Conservation (phyloP, 2,888 invertebrate species). For the Melipona beecheii region DNA sequence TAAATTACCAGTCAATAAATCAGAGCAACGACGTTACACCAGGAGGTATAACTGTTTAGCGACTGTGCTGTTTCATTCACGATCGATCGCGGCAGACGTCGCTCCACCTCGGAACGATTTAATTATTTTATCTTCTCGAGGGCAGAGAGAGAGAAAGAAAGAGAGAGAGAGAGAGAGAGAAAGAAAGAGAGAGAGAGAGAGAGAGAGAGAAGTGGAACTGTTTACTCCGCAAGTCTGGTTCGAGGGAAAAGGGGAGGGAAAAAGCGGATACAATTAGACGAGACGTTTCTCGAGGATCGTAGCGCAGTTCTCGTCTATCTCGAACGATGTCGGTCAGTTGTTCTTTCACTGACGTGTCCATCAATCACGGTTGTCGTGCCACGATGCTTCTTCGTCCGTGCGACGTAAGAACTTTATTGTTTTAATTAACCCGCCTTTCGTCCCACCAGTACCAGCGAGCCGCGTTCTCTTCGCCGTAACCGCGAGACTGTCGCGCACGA, state of each 20-base stretch:
- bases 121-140: conserved; percentile 55
- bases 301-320: conserved; percentile 32
- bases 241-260: not conserved
- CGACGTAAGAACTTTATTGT: conserved; percentile 62
- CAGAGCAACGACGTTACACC: not conserved
- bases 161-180: not conserved
- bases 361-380: conserved; percentile 48
- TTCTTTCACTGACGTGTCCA: conserved; percentile 56
- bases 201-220: conserved; percentile 30
- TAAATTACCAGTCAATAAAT: not conserved
- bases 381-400: conserved; percentile 36
- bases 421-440: conserved; percentile 58
- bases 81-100: not conserved
- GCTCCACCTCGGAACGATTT: conserved; percentile 17
- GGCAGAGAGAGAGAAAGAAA: not conserved
- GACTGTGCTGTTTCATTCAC: not conserved
- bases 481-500: conserved; percentile 32
- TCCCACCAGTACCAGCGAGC: not conserved
- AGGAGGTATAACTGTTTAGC: not conserved
- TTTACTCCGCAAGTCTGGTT: conserved; percentile 33
- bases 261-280: conserved; percentile 59
- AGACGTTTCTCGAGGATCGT: conserved; percentile 34
- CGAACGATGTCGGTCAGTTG: conserved; percentile 46
- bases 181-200: not conserved
- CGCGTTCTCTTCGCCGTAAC: conserved; percentile 24